phyloP scores from a whole-genome alignment of 2,797 vertebrate species.

The Eurystomus glaucurus region DNA sequence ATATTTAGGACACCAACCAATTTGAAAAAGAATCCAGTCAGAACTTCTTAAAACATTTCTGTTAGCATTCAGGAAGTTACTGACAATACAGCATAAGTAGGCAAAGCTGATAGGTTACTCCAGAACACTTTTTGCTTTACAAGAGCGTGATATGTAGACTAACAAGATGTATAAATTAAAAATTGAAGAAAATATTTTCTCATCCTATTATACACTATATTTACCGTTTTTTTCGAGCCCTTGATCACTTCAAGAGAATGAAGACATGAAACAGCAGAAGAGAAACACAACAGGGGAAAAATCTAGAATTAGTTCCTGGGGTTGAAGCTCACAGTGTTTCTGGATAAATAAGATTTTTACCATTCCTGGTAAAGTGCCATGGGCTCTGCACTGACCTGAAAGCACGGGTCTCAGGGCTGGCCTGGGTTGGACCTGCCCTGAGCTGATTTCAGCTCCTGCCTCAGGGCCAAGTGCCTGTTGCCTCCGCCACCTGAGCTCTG shows the following conservation, averaged over 20 bases:
- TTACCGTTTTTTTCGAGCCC: neutral
- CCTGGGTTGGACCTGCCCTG: neutral
- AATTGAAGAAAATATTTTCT: slow-evolving; percentile 8
- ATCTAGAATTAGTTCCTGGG: neutral
- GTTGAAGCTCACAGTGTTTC: neutral
- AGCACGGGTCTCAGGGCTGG: neutral
- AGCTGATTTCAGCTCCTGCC: neutral
- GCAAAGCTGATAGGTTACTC: neutral
- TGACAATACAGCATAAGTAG: neutral
- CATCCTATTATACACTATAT: neutral
- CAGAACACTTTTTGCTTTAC: neutral
- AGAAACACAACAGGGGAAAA: neutral
- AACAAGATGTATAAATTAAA: neutral
- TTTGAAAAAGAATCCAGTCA: neutral
- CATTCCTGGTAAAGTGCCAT: neutral
- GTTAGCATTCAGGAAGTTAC: neutral
- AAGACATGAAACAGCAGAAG: neutral
- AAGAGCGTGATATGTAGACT: neutral
- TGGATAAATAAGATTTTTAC: neutral
- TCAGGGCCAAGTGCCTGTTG: accelerated
- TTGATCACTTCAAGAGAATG: neutral
- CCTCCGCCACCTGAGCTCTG: neutral
- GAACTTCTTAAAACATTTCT: neutral
- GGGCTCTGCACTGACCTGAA: neutral
- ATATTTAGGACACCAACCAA: neutral